Conservation (phyloP, 2,797 vertebrate genomes). For the Acipenser ruthenus region DNA sequence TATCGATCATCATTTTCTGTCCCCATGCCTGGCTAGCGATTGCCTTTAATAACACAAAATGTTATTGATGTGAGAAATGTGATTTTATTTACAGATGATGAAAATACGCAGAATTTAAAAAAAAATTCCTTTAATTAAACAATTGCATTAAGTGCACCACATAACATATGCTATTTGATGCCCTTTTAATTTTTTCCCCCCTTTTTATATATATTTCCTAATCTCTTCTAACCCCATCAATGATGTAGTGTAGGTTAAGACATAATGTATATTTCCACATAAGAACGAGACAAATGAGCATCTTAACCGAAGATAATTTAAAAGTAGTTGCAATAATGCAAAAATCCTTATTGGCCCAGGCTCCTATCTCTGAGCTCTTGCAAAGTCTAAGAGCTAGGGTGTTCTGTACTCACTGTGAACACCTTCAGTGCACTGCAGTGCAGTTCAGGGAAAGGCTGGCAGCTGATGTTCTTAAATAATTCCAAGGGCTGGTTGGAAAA, state of each 20-base stretch:
- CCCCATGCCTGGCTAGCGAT: conserved; percentile 84
- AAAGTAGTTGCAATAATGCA: background rate
- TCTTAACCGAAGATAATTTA: too few relatives aligned
- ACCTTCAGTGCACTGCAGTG: conserved; percentile 76
- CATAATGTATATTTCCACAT: too few relatives aligned
- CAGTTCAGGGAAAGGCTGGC: conserved; percentile 88
- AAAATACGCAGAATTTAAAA: conserved; percentile 9
- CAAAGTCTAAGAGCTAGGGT: background rate
- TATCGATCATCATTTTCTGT: conserved; percentile 80
- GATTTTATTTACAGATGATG: conserved; percentile 5
- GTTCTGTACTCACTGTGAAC: conserved; percentile 69
- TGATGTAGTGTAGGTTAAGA: too few relatives aligned
- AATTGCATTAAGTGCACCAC: background rate
- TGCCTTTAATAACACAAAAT: conserved; percentile 56
- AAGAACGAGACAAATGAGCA: too few relatives aligned
- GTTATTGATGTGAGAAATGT: conserved; percentile 6
- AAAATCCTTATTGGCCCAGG: too few relatives aligned
- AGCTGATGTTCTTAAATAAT: conserved; percentile 78
- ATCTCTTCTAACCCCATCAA: background rate
- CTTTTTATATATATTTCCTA: background rate
- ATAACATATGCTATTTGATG: background rate
- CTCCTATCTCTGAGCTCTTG: background rate
- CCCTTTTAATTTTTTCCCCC: background rate
- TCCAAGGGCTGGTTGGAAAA: conserved; percentile 76
- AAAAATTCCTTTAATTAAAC: background rate